Evolutionary conservation across 1,140 invertebrate species (phyloP), one percentile per base, ranked within the genome.

Genomic region (Chrysomallon squamiferum): DNA sequence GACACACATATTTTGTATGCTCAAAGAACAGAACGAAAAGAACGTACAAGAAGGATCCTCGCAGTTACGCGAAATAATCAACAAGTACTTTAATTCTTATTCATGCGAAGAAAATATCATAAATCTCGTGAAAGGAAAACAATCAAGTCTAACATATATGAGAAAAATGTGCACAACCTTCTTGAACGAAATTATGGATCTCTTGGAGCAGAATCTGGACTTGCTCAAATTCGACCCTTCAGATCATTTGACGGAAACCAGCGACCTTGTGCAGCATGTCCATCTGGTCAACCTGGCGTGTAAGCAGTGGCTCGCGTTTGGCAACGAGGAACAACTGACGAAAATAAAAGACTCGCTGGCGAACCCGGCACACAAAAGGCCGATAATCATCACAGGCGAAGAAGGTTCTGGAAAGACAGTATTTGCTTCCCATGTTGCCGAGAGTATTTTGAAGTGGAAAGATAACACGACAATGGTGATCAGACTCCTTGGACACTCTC

Each of bases 181-280:
- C 49, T 47, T 68, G 4, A 38, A 65, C 3, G 25, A 49, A 7
- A 63, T 72, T 41, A 50, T 62, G 11, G 47, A 58, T 4, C 50
- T 72, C 30, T 49, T 72, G 25, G 62, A 66, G 20, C 20, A 58
- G 2, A 66, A 68, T 49, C 45, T 68, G 4, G 27, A 41, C 6
- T 59, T 62, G 22, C 52, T 61, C 35, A 59, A 68, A 33, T 72
- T 68, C 27, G 59, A 68, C 52, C 11, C 68, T 18, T 38, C 47
- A 4, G 65, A 72, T 18, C 62, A 68, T 20, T 25, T 72, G 32
- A 66, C 66, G 27, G 49, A 62, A 27, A 62, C 61, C 7, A 49
- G 62, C 18, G 70, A 72, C 18, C 38, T 43, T 5, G 25, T 72
- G 1, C 70, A 72, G 45, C 70, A 72, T 43, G 70, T 72, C 22